Conservation (phyloP, 2,888 invertebrate genomes). For the Papilio protenor region DNA sequence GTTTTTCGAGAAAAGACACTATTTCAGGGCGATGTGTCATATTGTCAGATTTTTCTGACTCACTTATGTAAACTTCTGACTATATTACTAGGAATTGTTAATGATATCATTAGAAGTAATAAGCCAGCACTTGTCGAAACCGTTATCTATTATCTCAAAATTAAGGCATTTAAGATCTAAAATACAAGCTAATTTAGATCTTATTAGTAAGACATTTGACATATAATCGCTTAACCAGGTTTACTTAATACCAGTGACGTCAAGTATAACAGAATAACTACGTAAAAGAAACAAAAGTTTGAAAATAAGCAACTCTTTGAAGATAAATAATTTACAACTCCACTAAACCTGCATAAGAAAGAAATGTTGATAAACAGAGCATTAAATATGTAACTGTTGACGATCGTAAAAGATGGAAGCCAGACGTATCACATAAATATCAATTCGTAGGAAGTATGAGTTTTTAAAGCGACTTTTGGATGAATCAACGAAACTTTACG, state of each 20-base stretch:
- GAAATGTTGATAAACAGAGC: conserved; percentile 84
- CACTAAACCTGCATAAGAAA: conserved; percentile 84
- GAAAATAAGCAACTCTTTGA: conserved; percentile 82
- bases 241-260: conserved; percentile 71
- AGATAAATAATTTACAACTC: conserved; percentile 82
- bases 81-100: conserved; percentile 62
- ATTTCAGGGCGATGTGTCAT: conserved; percentile 60
- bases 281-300: conserved; percentile 76
- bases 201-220: conserved; percentile 22
- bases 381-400: conserved; percentile 84
- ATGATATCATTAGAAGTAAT: conserved; percentile 68
- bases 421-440: conserved; percentile 79
- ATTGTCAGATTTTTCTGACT: conserved; percentile 67
- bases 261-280: conserved; percentile 64
- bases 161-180: conserved; percentile 54
- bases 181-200: conserved; percentile 45
- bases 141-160: conserved; percentile 64
- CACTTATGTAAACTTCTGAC: conserved; percentile 67
- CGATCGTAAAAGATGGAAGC: conserved; percentile 80
- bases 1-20: neutral
- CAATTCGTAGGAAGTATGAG: conserved; percentile 75
- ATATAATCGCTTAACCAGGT: conserved; percentile 49
- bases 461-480: conserved; percentile 72
- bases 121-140: conserved; percentile 66
- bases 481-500: conserved; percentile 74